These are phyloP conservation scores for Hyppa rectilinea DNA, from an alignment of 2,888 invertebrate genomes.

Conservation along the genomic window DNA sequence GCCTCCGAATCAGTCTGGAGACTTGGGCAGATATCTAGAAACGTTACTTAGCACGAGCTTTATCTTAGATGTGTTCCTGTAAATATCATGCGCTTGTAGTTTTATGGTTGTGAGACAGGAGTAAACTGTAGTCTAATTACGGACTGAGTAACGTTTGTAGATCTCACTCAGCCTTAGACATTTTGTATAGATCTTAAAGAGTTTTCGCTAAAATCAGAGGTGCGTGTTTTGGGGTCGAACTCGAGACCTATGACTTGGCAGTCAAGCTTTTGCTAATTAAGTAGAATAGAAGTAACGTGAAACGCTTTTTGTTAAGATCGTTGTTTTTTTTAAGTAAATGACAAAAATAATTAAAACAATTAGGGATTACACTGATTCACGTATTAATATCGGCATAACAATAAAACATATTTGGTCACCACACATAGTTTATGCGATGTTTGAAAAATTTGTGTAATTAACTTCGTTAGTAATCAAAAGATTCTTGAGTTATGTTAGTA, in stretches of 20 bases:
- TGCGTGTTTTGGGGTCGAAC: no score
- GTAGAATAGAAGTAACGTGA: constrained; percentile 4
- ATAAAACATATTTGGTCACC: background rate
- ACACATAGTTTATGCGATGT: background rate
- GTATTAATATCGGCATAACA: background rate
- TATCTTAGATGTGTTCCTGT: background rate
- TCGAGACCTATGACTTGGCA: no score
- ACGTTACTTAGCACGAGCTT: background rate
- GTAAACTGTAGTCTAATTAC: background rate
- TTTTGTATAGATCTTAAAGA: background rate
- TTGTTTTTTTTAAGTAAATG: background rate
- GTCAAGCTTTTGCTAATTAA: constrained; percentile 14
- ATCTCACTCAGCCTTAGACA: background rate
- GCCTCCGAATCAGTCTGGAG: constrained; percentile 16
- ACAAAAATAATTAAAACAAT: background rate
- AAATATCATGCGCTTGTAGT: background rate
- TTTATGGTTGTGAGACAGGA: background rate
- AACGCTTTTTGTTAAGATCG: background rate
- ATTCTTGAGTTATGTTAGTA: no score
- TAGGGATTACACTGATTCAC: background rate
- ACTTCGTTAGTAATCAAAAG: background rate
- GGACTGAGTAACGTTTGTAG: background rate
- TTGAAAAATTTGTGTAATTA: background rate
- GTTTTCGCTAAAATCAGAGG: constrained; percentile 37
- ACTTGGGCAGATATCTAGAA: constrained; percentile 3